Base-by-base conservation (phyloP, 2,113 vertebrate species). In the Hydrolagus affinis region DNA sequence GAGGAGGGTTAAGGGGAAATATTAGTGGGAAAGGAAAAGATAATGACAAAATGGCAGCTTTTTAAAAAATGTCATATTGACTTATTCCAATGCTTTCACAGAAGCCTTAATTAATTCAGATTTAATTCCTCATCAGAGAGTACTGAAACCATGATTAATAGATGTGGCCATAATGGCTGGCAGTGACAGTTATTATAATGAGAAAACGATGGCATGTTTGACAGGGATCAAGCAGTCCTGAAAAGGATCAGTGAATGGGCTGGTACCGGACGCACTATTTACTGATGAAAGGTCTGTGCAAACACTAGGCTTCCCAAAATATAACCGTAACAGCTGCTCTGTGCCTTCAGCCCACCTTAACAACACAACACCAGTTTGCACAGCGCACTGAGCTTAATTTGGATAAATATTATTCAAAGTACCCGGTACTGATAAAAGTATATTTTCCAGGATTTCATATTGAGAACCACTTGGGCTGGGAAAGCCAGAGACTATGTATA, bases 301-400 rank as follows among this genome's bases (percentile, higher is more conserved):
- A 95, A 95, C 91, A 94, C 86, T 86, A 70, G 71, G 89, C 86
- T 87, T 88, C 89, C 88, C 17, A 90, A 87, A 89, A 88, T 21
- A 0, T 64, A 87, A 89, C 88, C 88, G 76, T 86, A 93, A 91
- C 93, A 94, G 92, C 92, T 94, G 93, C 56, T 85, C 88, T 66
- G 86, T 91, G 23, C 30, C 85, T 30, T 56, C 56, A 73, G 85
- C 23, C 70, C 69, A 90, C 89, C 89, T 88, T 87, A 87, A 86
- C 87, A 91, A 90, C 90, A 89, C 56, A 88, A 91, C 89, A 73
- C 89, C 28, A 80, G 70, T 91, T 93, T 92, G 90, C 91, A 93
- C 88, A 93, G 93, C 88, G 93, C 95, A 95, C 90, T 87, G 83
- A 0, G 88, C 89, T 88, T 93, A 92, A 92, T 93, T 94, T 89